phyloP scores from a whole-genome alignment of 2,888 invertebrate species.

The Drosophila robusta region DNA sequence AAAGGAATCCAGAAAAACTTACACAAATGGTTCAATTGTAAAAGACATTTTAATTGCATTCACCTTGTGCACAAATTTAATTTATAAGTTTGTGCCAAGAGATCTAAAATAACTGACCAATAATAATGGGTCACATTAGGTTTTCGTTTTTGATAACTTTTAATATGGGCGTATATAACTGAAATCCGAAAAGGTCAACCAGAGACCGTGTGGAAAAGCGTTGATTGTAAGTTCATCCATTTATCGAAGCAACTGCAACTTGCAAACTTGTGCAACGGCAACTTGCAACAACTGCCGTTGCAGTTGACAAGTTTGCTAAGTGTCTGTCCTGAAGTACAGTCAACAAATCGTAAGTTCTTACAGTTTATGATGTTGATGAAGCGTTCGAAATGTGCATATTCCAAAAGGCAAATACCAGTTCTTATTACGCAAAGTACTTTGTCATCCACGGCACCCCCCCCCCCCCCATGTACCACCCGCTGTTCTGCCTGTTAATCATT shows the following conservation, averaged over 20 bases:
- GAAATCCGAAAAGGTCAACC: slow-evolving; percentile 21
- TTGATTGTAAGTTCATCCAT: slow-evolving; percentile 29
- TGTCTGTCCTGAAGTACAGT: slow-evolving; percentile 25
- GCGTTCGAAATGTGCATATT: slow-evolving; percentile 8
- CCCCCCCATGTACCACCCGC: no score
- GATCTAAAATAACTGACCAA: no score
- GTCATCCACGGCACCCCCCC: no score
- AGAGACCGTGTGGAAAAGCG: slow-evolving; percentile 9
- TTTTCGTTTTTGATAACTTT: slow-evolving; percentile 18
- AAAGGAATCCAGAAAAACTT: no score
- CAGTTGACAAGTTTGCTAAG: slow-evolving; percentile 33
- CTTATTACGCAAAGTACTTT: slow-evolving; percentile 6
- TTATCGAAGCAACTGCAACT: slow-evolving; percentile 20
- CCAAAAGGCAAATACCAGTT: neutral
- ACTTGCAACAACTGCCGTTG: slow-evolving; percentile 13
- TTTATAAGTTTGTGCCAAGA: no score
- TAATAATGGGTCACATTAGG: no score
- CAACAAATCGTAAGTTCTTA: slow-evolving; percentile 22
- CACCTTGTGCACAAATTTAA: no score
- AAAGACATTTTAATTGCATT: no score
- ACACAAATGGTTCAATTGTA: no score
- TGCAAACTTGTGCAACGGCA: slow-evolving; percentile 32
- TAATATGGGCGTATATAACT: neutral
- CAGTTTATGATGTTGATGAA: slow-evolving; percentile 37
- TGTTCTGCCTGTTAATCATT: slow-evolving; percentile 21